Evolutionary conservation across 1,140 invertebrate species (phyloP).

Genomic region (Rhizoglyphus robini): DNA sequence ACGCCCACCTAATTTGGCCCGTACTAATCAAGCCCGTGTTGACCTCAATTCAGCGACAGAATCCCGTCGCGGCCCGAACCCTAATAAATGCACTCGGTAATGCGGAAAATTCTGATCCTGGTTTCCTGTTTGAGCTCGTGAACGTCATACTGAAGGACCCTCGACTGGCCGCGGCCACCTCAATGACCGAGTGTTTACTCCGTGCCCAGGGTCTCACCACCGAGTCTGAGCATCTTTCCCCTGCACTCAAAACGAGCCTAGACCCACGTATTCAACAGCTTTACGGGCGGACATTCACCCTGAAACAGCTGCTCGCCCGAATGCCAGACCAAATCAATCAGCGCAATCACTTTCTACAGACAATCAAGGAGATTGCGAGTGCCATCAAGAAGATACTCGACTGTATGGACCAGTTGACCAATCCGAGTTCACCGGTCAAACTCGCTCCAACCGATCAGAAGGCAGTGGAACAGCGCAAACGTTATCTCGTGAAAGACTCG

Average conservation of each 20-base stretch:
- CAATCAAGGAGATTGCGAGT: conserved; percentile 5
- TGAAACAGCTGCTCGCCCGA: neutral
- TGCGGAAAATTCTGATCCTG: neutral
- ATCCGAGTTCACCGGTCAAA: too few relatives aligned
- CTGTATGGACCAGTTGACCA: neutral
- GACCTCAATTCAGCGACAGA: neutral
- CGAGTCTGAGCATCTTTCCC: neutral
- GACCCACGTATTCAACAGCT: neutral
- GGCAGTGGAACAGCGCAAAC: neutral
- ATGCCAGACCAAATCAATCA: neutral
- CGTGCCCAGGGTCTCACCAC: neutral
- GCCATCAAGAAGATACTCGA: conserved; percentile 1
- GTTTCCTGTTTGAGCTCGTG: neutral
- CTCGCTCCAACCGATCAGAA: too few relatives aligned
- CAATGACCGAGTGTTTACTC: neutral
- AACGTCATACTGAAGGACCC: neutral
- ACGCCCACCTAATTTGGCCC: neutral
- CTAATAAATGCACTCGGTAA: neutral
- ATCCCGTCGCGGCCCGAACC: neutral
- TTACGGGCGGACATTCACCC: neutral
- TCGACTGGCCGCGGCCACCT: neutral
- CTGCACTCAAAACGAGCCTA: neutral
- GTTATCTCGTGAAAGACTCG: neutral
- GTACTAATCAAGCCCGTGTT: neutral
- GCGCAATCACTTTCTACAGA: neutral